Percentiles rank a stretch among this genome's conserved stretches.
Evolutionary conservation across 2,888 invertebrate genomes (phyloP).

Genomic region (Rapana venosa): DNA sequence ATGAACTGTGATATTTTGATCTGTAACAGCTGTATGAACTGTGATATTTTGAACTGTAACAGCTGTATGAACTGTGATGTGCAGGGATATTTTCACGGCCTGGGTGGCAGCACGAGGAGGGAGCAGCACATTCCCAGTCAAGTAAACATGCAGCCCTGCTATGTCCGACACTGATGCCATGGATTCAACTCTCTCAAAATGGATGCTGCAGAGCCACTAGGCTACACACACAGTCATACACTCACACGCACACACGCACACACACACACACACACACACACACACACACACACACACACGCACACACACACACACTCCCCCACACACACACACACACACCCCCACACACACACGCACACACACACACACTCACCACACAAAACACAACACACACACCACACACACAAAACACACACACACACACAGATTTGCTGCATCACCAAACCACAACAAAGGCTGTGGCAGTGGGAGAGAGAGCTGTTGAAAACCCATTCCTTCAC

Average conservation of each 20-base stretch:
- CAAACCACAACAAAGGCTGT: too few species aligned
- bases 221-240: neutral
- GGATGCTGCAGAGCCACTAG: neutral
- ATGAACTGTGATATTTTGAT: too few species aligned
- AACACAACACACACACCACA: too few species aligned
- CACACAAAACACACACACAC: too few species aligned
- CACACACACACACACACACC: neutral
- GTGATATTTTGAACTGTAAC: too few species aligned
- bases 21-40: too few species aligned
- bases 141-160: conserved; percentile 47
- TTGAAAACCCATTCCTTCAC: too few species aligned
- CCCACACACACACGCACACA: too few species aligned
- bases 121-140: conserved; percentile 60
- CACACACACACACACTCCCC: neutral
- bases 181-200: neutral
- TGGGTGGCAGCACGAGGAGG: conserved; percentile 91
- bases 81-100: conserved; percentile 92
- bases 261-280: conserved; percentile 5
- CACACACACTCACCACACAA: too few species aligned
- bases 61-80: conserved; percentile 50
- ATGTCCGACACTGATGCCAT: neutral
- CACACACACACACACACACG: neutral
- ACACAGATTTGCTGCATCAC: too few species aligned
- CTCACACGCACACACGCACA: neutral
- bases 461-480: too few species aligned